A percentile compares a stretch with the other conserved stretches of the same genome.
Conservation (phyloP, 2,113 vertebrate species). For the Pachycephala philippinensis region DNA sequence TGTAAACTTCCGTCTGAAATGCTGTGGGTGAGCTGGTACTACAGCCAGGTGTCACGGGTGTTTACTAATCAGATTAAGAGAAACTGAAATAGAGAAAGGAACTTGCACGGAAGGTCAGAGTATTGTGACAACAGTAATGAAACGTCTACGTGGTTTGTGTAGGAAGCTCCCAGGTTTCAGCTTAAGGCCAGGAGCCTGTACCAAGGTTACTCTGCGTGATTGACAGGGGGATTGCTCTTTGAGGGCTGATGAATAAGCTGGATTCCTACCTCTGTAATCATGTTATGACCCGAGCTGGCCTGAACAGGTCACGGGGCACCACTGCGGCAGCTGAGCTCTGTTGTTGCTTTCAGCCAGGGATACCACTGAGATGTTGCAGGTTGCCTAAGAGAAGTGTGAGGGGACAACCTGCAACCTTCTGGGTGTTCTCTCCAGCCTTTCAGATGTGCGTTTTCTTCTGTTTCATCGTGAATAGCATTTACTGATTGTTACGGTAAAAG, state of each 20-base stretch:
- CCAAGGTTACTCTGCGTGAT: background rate
- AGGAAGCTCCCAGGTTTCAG: background rate
- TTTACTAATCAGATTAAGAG: background rate
- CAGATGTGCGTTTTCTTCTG: background rate
- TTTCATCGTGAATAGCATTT: background rate
- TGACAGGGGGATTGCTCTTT: background rate
- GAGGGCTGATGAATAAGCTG: background rate
- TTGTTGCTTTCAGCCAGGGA: background rate
- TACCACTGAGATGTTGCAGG: background rate
- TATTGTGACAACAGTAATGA: background rate
- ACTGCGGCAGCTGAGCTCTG: rapidly evolving
- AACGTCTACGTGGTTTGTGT: rapidly evolving
- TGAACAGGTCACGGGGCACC: background rate
- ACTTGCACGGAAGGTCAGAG: background rate
- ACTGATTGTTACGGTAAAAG: background rate
- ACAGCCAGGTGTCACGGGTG: background rate
- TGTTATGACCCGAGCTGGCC: background rate
- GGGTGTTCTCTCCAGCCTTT: background rate
- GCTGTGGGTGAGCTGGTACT: background rate
- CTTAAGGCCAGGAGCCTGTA: background rate
- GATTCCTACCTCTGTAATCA: background rate
- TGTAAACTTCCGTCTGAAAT: background rate
- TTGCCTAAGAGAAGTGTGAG: background rate
- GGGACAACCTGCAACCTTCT: background rate
- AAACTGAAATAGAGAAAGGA: background rate